Percentiles rank a stretch among this genome's conserved stretches.
Evolutionary conservation across 2,888 invertebrate species (phyloP).

Genomic region (Drosophila subsilvestris): DNA sequence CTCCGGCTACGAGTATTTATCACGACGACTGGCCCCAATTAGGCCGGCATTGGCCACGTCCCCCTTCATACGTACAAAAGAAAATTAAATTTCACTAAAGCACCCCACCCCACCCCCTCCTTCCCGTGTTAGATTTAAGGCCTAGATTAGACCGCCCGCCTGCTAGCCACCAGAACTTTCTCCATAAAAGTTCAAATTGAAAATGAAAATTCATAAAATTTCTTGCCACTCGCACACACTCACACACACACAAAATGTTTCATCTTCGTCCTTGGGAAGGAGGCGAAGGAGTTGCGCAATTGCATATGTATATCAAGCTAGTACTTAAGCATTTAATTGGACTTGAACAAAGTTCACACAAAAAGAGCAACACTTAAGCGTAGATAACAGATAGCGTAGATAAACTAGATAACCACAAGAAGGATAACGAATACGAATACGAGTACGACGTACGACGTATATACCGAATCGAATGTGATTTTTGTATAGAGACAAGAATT

Average conservation of each 20-base stretch:
- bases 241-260: constrained; percentile 4
- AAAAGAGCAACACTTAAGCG: constrained; percentile 16
- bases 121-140: constrained; percentile 58
- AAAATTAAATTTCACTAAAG: constrained; percentile 72
- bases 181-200: constrained; percentile 31
- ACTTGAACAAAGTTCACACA: constrained; percentile 36
- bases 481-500: constrained; percentile 62
- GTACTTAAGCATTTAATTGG: constrained; percentile 38
- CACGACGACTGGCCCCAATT: constrained; percentile 68
- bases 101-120: constrained; percentile 17
- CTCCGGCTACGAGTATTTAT: constrained; percentile 56
- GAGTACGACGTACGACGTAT: neutral
- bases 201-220: constrained; percentile 38
- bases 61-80: constrained; percentile 67
- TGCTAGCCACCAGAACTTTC: constrained; percentile 57
- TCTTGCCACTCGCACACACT: neutral
- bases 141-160: constrained; percentile 59
- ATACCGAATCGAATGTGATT: constrained; percentile 67
- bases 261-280: neutral
- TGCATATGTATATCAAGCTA: constrained; percentile 41
- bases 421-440: constrained; percentile 3
- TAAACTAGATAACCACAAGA: constrained; percentile 8
- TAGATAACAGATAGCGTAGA: constrained; percentile 3
- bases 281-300: constrained; percentile 40
- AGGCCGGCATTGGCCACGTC: constrained; percentile 23